phyloP scores from a whole-genome alignment of 1,140 invertebrate species.

The Drosophila azteca region DNA sequence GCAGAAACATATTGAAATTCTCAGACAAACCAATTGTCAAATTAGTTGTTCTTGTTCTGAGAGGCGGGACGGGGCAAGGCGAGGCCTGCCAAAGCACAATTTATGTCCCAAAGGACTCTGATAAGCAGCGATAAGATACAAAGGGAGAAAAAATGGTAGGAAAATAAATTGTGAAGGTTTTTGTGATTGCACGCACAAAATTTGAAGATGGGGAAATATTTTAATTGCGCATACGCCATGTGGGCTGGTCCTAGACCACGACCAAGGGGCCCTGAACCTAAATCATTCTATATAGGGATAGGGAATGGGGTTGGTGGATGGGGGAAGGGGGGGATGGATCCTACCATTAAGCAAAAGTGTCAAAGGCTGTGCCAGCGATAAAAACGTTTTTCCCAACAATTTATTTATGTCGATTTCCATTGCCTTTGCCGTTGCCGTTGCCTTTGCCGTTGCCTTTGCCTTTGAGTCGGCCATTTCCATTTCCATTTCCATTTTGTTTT shows the following conservation, averaged over 20 bases:
- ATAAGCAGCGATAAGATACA: slow-evolving; percentile 12
- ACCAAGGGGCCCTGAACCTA: slow-evolving; percentile 19
- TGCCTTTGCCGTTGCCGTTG: slow-evolving; percentile 28
- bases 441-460: slow-evolving; percentile 4
- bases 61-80: not conserved
- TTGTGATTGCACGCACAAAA: slow-evolving; percentile 23
- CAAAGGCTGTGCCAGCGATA: slow-evolving; percentile 67
- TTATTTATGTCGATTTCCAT: slow-evolving; percentile 69
- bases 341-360: slow-evolving; percentile 64
- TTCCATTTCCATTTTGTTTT: slow-evolving; percentile 59
- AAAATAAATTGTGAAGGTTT: slow-evolving; percentile 39
- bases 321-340: not conserved
- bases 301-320: not conserved
- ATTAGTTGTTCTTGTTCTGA: slow-evolving; percentile 34
- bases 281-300: slow-evolving; percentile 31
- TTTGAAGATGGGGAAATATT: slow-evolving; percentile 34
- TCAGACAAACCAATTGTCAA: slow-evolving; percentile 72
- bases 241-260: slow-evolving; percentile 3
- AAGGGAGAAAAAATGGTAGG: slow-evolving; percentile 11
- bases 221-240: slow-evolving; percentile 75
- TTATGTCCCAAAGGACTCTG: slow-evolving; percentile 32
- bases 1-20: slow-evolving; percentile 70
- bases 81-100: slow-evolving; percentile 42
- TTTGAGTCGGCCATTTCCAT: slow-evolving; percentile 39
- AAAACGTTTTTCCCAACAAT: slow-evolving; percentile 71